phyloP scores from a whole-genome alignment of 2,888 invertebrate species.

The Neoascia interrupta region DNA sequence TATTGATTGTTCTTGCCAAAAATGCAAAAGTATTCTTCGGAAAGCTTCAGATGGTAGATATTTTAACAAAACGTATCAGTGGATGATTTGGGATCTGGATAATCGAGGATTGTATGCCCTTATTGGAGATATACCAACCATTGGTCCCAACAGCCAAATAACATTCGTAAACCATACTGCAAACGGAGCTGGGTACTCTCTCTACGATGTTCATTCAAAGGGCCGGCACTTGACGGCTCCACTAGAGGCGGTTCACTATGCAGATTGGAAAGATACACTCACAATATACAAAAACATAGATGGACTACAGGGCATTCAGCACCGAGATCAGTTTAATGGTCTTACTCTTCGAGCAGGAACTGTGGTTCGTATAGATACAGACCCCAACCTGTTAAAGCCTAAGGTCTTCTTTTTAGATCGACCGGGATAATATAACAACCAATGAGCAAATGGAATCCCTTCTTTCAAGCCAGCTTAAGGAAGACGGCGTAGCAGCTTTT shows the following conservation, averaged over 20 bases:
- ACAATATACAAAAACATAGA: conserved; percentile 66
- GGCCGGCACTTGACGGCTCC: conserved; percentile 74
- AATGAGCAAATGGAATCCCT: conserved; percentile 73
- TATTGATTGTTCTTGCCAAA: conserved; percentile 72
- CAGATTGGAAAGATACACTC: conserved; percentile 54
- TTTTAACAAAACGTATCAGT: conserved; percentile 77
- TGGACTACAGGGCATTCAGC: conserved; percentile 72
- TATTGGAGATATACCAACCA: conserved; percentile 58
- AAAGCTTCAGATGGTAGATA: conserved; percentile 72
- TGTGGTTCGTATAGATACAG: conserved; percentile 73
- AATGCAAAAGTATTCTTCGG: conserved; percentile 62
- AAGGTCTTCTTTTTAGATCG: conserved; percentile 73
- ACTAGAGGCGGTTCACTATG: conserved; percentile 72
- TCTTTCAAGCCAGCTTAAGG: conserved; percentile 71
- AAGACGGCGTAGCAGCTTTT: conserved; percentile 75
- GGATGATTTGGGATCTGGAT: conserved; percentile 74
- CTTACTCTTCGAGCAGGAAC: conserved; percentile 74
- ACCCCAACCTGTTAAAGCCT: too few species aligned
- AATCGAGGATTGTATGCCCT: conserved; percentile 67
- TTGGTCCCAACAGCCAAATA: conserved; percentile 77
- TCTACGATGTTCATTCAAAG: conserved; percentile 77
- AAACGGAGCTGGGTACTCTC: conserved; percentile 42
- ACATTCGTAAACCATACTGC: conserved; percentile 72
- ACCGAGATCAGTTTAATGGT: conserved; percentile 74
- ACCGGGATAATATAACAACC: conserved; percentile 74